phyloP scores from a whole-genome alignment of 2,113 vertebrate species.

The Grantiella picta region DNA sequence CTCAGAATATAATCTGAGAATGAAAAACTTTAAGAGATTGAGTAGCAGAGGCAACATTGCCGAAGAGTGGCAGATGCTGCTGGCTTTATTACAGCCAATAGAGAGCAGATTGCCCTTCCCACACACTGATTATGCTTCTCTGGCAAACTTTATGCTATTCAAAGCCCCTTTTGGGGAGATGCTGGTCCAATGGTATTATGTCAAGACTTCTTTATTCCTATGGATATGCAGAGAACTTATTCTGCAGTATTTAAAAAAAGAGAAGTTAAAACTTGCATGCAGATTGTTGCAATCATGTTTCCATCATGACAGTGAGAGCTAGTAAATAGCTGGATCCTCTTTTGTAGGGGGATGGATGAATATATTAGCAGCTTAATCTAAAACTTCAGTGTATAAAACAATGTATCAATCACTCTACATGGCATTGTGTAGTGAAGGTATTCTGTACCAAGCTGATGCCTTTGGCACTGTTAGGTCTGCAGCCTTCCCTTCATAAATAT shows the following conservation, averaged over 20 bases:
- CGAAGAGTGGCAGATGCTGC: slow-evolving; percentile 14
- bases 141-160: background rate
- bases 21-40: background rate
- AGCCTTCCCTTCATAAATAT: background rate
- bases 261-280: background rate
- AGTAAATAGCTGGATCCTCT: background rate
- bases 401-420: background rate
- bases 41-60: background rate
- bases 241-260: background rate
- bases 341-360: background rate
- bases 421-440: background rate
- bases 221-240: background rate
- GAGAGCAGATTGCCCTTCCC: slow-evolving; percentile 21
- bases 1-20: background rate
- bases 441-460: background rate
- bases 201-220: background rate
- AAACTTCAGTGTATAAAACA: background rate
- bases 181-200: background rate
- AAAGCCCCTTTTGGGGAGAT: background rate
- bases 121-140: slow-evolving; percentile 4
- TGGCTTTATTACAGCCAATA: slow-evolving; percentile 33
- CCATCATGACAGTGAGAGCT: background rate
- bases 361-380: background rate
- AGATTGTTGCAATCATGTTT: background rate
- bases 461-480: background rate